Evolutionary conservation across 2,888 invertebrate genomes (phyloP).

Genomic region (Drosophila lacicola): DNA sequence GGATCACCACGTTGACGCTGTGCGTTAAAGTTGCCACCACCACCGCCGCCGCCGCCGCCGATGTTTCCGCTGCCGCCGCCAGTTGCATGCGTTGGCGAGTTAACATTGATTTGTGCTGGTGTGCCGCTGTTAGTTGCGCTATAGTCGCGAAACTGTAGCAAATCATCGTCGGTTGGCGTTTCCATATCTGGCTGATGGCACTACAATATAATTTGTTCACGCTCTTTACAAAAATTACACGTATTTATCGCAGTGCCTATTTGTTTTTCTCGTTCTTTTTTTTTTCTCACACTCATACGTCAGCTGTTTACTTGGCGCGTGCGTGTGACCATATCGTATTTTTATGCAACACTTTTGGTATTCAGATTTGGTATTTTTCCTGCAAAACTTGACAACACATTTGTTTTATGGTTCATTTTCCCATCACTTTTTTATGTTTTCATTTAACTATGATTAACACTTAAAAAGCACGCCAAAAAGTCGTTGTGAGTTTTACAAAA

Average conservation of each 20-base stretch:
- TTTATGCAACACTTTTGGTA: neutral
- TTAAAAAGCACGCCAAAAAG: neutral
- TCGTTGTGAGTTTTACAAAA: neutral
- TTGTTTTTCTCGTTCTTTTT: conserved; percentile 40
- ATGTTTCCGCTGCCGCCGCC: conserved; percentile 9
- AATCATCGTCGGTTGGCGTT: conserved; percentile 85
- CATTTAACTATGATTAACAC: no score
- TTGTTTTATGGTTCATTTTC: neutral
- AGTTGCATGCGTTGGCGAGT: conserved; percentile 86
- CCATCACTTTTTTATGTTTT: no score
- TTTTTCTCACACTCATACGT: conserved; percentile 49
- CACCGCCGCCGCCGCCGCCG: conserved; percentile 29
- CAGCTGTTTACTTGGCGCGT: conserved; percentile 52
- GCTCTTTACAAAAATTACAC: conserved; percentile 28
- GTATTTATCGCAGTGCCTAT: conserved; percentile 37
- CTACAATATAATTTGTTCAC: conserved; percentile 3
- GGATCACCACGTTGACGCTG: conserved; percentile 82
- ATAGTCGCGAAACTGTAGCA: conserved; percentile 91
- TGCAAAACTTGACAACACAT: neutral
- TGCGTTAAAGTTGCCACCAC: conserved; percentile 25
- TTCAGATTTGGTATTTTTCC: conserved; percentile 3
- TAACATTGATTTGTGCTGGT: conserved; percentile 89
- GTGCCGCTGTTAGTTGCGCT: conserved; percentile 85
- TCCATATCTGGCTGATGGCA: conserved; percentile 59
- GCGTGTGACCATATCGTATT: conserved; percentile 32